A percentile compares a stretch with the other conserved stretches of the same genome.
phyloP scores from a whole-genome alignment of 2,888 invertebrate species.

The Andrena bicolor region DNA sequence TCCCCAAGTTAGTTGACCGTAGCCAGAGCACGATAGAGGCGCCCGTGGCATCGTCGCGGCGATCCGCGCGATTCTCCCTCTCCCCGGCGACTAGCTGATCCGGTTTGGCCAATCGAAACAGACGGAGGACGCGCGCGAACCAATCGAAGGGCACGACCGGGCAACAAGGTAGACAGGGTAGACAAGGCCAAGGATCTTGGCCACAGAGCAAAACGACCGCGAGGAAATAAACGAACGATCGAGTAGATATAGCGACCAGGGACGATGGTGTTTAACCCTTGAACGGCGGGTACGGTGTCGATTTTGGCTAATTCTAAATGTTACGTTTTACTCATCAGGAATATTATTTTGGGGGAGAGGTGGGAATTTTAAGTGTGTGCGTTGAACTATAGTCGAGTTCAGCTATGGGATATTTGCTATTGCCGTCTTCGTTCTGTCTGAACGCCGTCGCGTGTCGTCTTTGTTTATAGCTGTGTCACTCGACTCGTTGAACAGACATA shows the following conservation, averaged over 20 bases:
- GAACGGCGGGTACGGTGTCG: no score
- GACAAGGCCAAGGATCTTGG: constrained; percentile 17
- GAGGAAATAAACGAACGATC: constrained; percentile 23
- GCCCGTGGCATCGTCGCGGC: constrained; percentile 28
- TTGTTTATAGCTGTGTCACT: no score
- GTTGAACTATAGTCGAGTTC: no score
- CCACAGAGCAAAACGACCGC: constrained; percentile 31
- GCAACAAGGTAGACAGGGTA: constrained; percentile 44
- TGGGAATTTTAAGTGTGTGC: no score
- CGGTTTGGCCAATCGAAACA: constrained; percentile 70
- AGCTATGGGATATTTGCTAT: no score
- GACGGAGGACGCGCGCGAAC: constrained; percentile 64
- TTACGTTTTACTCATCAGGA: no score
- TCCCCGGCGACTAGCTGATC: constrained; percentile 68
- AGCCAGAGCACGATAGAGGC: constrained; percentile 62
- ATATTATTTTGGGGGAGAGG: no score
- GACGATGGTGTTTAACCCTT: constrained; percentile 39
- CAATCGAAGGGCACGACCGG: constrained; percentile 60
- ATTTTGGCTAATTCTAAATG: no score
- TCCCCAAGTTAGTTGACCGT: constrained; percentile 67
- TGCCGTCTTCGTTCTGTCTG: no score
- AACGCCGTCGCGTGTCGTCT: no score
- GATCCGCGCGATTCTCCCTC: constrained; percentile 48
- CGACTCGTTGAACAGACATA: no score
- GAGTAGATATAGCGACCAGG: constrained; percentile 24